Evolutionary conservation across 2,113 vertebrate genomes (phyloP), one percentile per base, ranked within the genome.

Genomic region (Excalfactoria chinensis): DNA sequence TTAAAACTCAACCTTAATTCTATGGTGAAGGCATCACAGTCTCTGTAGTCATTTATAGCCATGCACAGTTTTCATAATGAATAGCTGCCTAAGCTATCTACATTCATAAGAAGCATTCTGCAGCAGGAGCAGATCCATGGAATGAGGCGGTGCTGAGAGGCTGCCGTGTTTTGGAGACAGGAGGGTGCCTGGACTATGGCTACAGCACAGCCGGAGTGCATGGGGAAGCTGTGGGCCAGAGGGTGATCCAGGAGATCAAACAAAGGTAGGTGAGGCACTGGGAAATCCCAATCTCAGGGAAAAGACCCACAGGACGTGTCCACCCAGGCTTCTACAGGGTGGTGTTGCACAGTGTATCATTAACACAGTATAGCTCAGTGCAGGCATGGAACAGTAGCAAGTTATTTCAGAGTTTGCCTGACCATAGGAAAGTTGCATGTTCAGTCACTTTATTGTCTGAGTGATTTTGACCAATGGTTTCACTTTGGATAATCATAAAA

Each of bases 121-220:
- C 72, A 37, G 25, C 5, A 59, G 37, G 37, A 83, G 67, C 26
- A 43, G 34, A 32, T 32, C 32, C 5, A 8, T 16, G 12, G 43
- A 43, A 32, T 32, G 49, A 43, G 73, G 20, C 37, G 13, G 9
- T 30, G 55, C 35, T 53, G 17, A 64, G 41, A 46, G 76, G 18
- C 17, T 16, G 41, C 18, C 35, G 30, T 2, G 6, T 66, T 32
- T 14, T 3, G 56, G 86, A 55, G 22, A 8, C 4, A 13, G 30
- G 32, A 40, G 43, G 9, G 30, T 11, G 32, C 25, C 53, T 17
- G 21, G 41, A 22, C 19, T 1, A 3, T 13, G 44, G 32, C 51
- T 63, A 32, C 26, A 19, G 32, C 10, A 0, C 68, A 48, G 22
- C 0, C 0, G 69, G 32, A 80, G 19, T 0, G 0, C 6, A 5